These are phyloP conservation scores for Heliothis subflexa DNA, from an alignment of 1,140 invertebrate genomes.

Conservation along the genomic window DNA sequence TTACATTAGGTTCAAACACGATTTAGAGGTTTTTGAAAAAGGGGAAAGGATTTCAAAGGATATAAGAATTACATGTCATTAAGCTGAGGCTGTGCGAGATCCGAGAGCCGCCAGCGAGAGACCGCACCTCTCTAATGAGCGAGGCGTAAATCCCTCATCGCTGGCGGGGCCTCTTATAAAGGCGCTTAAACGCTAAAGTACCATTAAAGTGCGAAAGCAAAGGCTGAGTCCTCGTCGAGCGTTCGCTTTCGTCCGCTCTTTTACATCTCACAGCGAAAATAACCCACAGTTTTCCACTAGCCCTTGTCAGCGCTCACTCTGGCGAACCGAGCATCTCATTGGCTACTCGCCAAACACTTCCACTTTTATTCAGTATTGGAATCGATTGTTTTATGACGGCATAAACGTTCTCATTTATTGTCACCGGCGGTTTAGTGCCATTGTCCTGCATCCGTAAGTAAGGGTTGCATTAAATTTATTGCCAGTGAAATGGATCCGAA, in stretches of 20 bases:
- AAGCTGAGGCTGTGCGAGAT: conserved; percentile 4
- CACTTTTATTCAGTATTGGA: conserved; percentile 73
- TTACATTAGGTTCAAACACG: conserved; percentile 14
- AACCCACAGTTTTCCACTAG: conserved; percentile 64
- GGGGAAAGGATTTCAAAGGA: not conserved
- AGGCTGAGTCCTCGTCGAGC: conserved; percentile 66
- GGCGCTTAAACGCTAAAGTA: conserved; percentile 63
- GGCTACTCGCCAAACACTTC: conserved; percentile 72
- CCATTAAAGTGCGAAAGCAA: conserved; percentile 67
- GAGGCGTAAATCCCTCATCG: conserved; percentile 61
- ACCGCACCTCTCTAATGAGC: conserved; percentile 59
- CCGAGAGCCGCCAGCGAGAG: conserved; percentile 18
- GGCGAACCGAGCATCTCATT: conserved; percentile 68
- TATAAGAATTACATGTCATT: conserved; percentile 28
- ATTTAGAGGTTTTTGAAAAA: conserved; percentile 23
- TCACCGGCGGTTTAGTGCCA: conserved; percentile 69
- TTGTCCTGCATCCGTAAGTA: conserved; percentile 63
- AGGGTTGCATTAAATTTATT: conserved; percentile 56
- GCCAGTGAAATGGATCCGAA: conserved; percentile 45
- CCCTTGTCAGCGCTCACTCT: conserved; percentile 57
- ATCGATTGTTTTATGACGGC: conserved; percentile 77
- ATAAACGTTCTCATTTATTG: conserved; percentile 77
- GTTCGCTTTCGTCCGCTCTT: conserved; percentile 71
- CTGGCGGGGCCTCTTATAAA: conserved; percentile 55
- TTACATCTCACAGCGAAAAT: conserved; percentile 69